phyloP scores from a whole-genome alignment of 2,797 vertebrate genomes.

The Adrianichthys oophorus region DNA sequence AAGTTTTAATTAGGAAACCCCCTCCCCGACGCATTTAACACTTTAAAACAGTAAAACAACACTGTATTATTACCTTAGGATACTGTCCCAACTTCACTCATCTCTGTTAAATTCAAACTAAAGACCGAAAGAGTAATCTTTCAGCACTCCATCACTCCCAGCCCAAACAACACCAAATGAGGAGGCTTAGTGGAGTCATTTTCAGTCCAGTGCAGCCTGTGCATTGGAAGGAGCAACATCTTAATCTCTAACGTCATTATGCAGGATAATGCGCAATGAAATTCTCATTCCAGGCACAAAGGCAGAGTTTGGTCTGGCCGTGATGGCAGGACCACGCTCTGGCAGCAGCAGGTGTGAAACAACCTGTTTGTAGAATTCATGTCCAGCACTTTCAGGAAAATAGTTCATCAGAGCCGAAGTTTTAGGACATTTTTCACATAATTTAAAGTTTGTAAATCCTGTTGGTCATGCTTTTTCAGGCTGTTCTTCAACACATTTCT shows the following conservation, averaged over 20 bases:
- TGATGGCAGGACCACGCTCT: constrained; percentile 26
- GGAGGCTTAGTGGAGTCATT: constrained; percentile 39
- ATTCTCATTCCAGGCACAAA: constrained; percentile 53
- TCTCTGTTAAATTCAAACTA: constrained; percentile 43
- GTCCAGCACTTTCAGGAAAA: no score
- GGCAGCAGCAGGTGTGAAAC: constrained; percentile 12
- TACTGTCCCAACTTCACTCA: neutral
- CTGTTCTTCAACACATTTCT: no score
- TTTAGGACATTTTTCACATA: no score
- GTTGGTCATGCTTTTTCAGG: no score
- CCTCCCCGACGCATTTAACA: no score
- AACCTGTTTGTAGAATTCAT: no score
- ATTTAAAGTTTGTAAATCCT: no score
- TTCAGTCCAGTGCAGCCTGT: constrained; percentile 45
- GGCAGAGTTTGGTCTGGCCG: constrained; percentile 17
- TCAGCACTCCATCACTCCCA: constrained; percentile 52
- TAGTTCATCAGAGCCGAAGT: no score
- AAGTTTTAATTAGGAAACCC: no score
- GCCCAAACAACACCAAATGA: constrained; percentile 53
- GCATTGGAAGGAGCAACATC: constrained; percentile 56
- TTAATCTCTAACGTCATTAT: constrained; percentile 81
- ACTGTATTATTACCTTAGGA: no score
- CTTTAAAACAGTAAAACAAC: no score
- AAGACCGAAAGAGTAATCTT: constrained; percentile 47
- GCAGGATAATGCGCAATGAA: constrained; percentile 64